phyloP scores from a whole-genome alignment of 2,797 vertebrate species.

The Chiloscyllium punctatum region DNA sequence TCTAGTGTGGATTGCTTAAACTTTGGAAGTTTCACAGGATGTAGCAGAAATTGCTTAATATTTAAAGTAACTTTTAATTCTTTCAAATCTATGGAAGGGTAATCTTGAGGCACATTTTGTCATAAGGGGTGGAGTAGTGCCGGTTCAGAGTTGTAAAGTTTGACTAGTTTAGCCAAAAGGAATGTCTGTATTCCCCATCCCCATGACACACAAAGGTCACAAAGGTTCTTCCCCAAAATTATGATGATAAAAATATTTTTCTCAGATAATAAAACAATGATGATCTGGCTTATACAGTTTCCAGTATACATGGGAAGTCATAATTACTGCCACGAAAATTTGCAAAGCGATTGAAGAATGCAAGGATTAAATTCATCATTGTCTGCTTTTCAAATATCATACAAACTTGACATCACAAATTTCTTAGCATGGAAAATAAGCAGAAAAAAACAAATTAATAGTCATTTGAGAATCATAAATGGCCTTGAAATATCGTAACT shows the following conservation, averaged over 20 bases:
- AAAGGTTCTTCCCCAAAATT: background rate
- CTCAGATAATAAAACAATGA: background rate
- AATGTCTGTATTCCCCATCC: background rate
- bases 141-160: background rate
- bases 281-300: background rate
- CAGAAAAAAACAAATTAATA: background rate
- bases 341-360: background rate
- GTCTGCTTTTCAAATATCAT: background rate
- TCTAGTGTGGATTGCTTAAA: constrained; percentile 21
- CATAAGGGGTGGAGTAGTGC: background rate
- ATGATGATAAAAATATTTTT: background rate
- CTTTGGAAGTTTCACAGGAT: constrained; percentile 36
- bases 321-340: background rate
- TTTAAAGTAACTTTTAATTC: constrained; percentile 21
- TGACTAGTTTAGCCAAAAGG: background rate
- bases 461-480: background rate
- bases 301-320: background rate
- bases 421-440: background rate
- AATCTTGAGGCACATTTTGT: background rate
- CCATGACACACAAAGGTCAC: background rate
- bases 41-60: constrained; percentile 11
- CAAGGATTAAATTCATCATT: background rate
- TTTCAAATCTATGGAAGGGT: background rate
- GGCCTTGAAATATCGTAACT: background rate
- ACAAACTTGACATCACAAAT: background rate